A percentile compares a stretch with the other conserved stretches of the same genome.
Evolutionary conservation across 1,140 invertebrate species (phyloP).

Genomic region (Conopomorpha cramerella): DNA sequence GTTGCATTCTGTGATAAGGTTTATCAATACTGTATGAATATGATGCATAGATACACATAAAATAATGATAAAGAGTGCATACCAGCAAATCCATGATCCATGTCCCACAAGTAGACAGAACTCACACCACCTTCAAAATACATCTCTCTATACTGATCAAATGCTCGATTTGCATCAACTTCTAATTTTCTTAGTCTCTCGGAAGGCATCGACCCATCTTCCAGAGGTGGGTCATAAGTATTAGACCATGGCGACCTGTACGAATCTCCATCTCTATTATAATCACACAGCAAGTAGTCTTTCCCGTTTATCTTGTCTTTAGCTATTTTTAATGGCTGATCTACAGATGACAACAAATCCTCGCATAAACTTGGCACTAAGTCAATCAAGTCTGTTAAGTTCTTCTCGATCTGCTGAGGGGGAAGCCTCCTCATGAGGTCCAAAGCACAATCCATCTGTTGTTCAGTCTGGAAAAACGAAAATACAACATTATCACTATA

Average conservation of each 20-base stretch:
- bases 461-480: constrained; percentile 80
- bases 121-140: constrained; percentile 99
- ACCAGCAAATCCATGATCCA: constrained; percentile 97
- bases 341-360: constrained; percentile 95
- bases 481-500: constrained; percentile 4
- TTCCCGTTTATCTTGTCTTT: constrained; percentile 93
- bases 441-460: constrained; percentile 97
- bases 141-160: constrained; percentile 99
- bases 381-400: constrained; percentile 96
- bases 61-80: constrained; percentile 7
- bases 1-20: too few species aligned
- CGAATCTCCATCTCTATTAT: constrained; percentile 97
- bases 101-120: constrained; percentile 98
- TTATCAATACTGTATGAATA: too few species aligned
- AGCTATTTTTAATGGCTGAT: constrained; percentile 98
- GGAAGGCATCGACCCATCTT: constrained; percentile 98
- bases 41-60: not conserved
- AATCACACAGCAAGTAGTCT: constrained; percentile 98
- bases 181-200: constrained; percentile 94
- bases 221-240: constrained; percentile 95
- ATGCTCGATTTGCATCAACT: constrained; percentile 97
- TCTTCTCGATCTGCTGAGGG: constrained; percentile 99
- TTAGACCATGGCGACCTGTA: constrained; percentile 99
- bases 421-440: constrained; percentile 98
- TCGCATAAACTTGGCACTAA: constrained; percentile 95